Percentiles rank a stretch among this genome's conserved stretches.
Conservation (phyloP, 2,888 invertebrate species). For the Cantharis nigra region DNA sequence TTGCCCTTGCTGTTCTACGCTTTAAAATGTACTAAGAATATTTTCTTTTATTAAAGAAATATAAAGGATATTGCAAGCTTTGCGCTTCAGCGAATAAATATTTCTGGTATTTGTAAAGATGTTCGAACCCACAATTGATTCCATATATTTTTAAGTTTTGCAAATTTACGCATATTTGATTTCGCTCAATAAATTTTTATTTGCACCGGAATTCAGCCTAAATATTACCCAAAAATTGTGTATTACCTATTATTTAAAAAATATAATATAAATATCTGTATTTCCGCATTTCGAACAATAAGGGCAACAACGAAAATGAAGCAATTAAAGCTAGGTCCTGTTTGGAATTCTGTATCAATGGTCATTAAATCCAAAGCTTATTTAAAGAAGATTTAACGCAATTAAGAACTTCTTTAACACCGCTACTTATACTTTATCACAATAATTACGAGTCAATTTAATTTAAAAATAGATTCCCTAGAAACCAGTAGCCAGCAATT, state of each 20-base stretch:
- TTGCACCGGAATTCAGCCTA: background rate
- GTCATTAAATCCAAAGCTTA: background rate
- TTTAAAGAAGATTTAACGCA: background rate
- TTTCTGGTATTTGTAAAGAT: slow-evolving; percentile 28
- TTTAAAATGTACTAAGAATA: slow-evolving; percentile 29
- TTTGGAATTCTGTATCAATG: background rate
- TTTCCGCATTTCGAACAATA: background rate
- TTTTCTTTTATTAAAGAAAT: slow-evolving; percentile 26
- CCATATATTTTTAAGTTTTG: slow-evolving; percentile 24
- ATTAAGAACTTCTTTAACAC: background rate
- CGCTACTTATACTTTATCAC: background rate
- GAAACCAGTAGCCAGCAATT: background rate
- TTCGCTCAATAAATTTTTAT: slow-evolving; percentile 9
- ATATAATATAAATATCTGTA: background rate
- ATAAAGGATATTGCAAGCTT: slow-evolving; percentile 23
- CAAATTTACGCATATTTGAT: slow-evolving; percentile 28
- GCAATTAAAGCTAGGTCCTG: background rate
- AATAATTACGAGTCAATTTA: background rate
- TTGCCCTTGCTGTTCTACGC: slow-evolving; percentile 26
- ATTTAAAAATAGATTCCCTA: background rate
- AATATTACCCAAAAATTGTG: background rate
- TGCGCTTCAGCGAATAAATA: slow-evolving; percentile 29
- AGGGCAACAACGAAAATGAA: background rate
- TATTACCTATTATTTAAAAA: background rate
- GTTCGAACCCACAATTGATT: slow-evolving; percentile 23